These are phyloP conservation scores for Nyleta sp. DNA, from an alignment of 2,888 invertebrate genomes.

Conservation along the genomic window DNA sequence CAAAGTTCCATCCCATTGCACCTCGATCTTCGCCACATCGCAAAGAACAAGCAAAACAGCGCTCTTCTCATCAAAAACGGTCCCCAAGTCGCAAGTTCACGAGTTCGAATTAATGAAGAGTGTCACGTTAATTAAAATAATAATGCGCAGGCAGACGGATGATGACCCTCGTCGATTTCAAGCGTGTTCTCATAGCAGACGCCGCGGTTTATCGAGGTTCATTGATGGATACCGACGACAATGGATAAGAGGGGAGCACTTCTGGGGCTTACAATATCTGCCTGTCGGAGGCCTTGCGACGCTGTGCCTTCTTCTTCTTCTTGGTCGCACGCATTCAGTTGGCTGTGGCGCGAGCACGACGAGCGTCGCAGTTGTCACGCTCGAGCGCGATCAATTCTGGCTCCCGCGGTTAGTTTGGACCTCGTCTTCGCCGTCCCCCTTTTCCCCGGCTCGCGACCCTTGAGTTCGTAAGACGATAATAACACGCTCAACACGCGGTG, in stretches of 20 bases:
- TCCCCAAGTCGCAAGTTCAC: background rate
- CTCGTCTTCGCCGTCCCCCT: background rate
- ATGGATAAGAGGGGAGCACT: slow-evolving; percentile 60
- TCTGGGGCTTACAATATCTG: slow-evolving; percentile 64
- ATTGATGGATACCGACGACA: slow-evolving; percentile 61
- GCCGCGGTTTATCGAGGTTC: slow-evolving; percentile 60
- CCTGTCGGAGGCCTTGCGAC: slow-evolving; percentile 59
- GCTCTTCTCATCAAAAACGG: background rate
- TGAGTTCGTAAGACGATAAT: slow-evolving; percentile 7
- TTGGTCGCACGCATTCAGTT: slow-evolving; percentile 61
- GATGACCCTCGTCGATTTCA: slow-evolving; percentile 60
- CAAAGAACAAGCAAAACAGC: too few relatives aligned
- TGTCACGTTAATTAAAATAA: slow-evolving; percentile 63
- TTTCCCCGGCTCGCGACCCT: background rate
- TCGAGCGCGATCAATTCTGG: slow-evolving; percentile 22
- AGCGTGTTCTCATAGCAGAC: slow-evolving; percentile 58
- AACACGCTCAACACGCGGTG: slow-evolving; percentile 32
- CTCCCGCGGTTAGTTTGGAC: slow-evolving; percentile 1
- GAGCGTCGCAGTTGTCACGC: slow-evolving; percentile 43
- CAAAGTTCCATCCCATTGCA: too few relatives aligned
- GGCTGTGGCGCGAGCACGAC: slow-evolving; percentile 51
- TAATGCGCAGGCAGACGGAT: slow-evolving; percentile 56
- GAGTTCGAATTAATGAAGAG: slow-evolving; percentile 43
- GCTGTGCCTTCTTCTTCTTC: slow-evolving; percentile 59
- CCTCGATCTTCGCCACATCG: too few relatives aligned